Conservation (phyloP, 2,113 vertebrate species). For the Xenotilapia caudafasciata region DNA sequence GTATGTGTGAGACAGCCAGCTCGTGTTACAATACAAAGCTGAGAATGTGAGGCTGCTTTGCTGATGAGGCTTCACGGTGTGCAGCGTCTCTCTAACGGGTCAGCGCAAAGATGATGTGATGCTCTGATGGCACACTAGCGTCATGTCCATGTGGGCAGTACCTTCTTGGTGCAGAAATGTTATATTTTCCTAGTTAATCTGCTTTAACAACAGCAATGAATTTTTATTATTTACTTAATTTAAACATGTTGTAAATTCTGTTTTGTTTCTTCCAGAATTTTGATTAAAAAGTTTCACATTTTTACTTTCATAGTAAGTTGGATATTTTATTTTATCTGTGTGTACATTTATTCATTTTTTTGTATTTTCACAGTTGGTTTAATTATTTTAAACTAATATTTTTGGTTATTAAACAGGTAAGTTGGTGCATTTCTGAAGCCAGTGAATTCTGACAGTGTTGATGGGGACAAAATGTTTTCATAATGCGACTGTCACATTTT, state of each 20-base stretch:
- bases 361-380: background rate
- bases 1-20: background rate
- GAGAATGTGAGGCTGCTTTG: background rate
- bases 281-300: background rate
- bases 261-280: background rate
- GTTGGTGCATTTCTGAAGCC: background rate
- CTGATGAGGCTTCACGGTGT: background rate
- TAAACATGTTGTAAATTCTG: background rate
- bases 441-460: background rate
- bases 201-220: background rate
- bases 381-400: background rate
- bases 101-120: background rate
- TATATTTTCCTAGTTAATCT: background rate
- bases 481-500: background rate
- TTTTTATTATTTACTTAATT: background rate
- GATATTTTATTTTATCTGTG: background rate
- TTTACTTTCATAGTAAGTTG: background rate
- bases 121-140: background rate
- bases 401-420: background rate
- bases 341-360: fast-evolving
- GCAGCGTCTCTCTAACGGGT: background rate
- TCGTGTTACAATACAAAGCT: background rate
- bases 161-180: background rate
- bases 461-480: background rate
- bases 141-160: background rate